Evolutionary conservation across 2,113 vertebrate genomes (phyloP).

Genomic region (Cochlearius cochlearius): DNA sequence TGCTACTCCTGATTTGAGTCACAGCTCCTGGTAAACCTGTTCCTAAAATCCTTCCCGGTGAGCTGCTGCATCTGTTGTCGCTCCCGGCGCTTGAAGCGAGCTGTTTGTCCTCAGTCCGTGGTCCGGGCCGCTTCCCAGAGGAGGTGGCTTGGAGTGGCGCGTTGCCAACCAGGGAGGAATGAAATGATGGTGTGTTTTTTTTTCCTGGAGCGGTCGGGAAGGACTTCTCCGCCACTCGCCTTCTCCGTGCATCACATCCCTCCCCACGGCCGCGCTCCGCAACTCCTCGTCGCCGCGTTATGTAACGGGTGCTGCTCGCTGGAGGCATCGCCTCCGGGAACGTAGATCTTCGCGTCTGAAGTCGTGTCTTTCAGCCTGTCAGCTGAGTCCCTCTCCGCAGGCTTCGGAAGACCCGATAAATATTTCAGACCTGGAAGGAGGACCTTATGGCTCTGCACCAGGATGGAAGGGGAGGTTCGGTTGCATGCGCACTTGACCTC

Average conservation of each 20-base stretch:
- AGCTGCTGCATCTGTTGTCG: neutral
- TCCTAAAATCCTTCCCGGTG: neutral
- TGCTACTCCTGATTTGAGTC: neutral
- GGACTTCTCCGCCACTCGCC: neutral
- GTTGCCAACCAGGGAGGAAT: neutral
- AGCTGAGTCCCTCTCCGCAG: neutral
- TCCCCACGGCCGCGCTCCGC: accelerated
- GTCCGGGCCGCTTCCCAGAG: neutral
- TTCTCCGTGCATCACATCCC: neutral
- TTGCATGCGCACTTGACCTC: neutral
- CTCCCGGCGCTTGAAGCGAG: neutral
- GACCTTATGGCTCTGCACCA: neutral
- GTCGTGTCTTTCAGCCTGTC: neutral
- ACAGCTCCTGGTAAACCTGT: neutral
- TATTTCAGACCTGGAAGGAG: neutral
- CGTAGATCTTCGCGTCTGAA: neutral
- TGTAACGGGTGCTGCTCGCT: neutral
- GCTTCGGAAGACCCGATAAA: neutral
- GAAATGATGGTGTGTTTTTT: neutral
- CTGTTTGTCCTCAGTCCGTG: neutral
- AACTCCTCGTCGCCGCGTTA: accelerated
- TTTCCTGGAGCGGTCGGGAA: neutral
- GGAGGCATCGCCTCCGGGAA: neutral
- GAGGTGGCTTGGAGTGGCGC: neutral
- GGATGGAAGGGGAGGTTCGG: neutral